These are phyloP conservation scores for Thymelicus acteon DNA, from an alignment of 2,888 invertebrate species.

Conservation along the genomic window DNA sequence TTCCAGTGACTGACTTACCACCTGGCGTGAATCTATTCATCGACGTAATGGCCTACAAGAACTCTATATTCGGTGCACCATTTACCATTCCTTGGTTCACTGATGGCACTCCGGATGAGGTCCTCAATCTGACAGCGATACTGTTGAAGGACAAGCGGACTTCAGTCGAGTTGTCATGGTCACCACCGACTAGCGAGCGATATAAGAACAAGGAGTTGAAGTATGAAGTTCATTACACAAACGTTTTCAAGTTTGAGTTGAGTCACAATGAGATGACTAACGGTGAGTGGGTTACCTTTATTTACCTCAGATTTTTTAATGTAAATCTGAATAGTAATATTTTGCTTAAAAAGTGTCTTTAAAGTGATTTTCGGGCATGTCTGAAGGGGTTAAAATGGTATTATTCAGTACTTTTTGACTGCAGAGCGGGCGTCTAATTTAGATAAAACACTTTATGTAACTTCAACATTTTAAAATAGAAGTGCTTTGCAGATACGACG, in stretches of 20 bases:
- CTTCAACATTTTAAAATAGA: too few relatives aligned
- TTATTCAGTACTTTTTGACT: too few relatives aligned
- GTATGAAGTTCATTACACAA: conserved; percentile 90
- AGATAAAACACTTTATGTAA: too few relatives aligned
- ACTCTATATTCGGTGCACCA: conserved; percentile 82
- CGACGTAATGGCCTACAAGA: conserved; percentile 86
- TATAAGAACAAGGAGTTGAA: conserved; percentile 69
- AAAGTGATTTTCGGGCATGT: too few relatives aligned
- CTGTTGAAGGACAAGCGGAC: conserved; percentile 84
- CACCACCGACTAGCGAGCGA: conserved; percentile 83
- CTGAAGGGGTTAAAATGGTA: too few relatives aligned
- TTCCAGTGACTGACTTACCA: conserved; percentile 82
- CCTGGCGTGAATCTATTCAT: conserved; percentile 80
- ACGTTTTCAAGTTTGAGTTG: conserved; percentile 59
- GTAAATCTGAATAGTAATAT: too few relatives aligned
- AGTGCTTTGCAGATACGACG: conserved; percentile 54
- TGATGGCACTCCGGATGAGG: conserved; percentile 78
- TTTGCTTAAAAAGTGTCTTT: too few relatives aligned
- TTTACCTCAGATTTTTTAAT: too few relatives aligned
- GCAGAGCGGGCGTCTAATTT: too few relatives aligned
- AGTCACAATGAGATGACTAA: conserved; percentile 78
- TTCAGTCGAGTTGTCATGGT: conserved; percentile 88
- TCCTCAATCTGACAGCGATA: conserved; percentile 76
- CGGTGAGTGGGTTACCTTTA: conserved; percentile 68
- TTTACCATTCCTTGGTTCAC: conserved; percentile 76